Evolutionary conservation across 2,113 vertebrate genomes (phyloP).

Genomic region (Melanocharis versteri): DNA sequence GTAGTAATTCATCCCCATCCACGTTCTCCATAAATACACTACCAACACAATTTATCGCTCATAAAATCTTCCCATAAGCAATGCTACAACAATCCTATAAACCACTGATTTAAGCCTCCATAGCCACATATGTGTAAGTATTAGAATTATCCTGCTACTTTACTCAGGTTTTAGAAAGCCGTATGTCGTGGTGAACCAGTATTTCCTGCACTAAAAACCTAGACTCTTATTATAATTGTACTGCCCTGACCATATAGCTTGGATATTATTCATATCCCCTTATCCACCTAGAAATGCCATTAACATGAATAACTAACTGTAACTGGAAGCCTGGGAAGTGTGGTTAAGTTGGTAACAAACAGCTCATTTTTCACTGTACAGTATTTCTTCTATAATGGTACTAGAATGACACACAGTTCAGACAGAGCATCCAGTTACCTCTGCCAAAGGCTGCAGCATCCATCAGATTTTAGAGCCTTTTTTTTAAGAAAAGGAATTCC

Average conservation of each 20-base stretch:
- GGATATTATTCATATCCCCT: neutral
- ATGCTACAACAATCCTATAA: neutral
- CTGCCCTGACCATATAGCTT: neutral
- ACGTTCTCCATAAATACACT: neutral
- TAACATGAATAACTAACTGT: neutral
- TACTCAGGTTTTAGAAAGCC: neutral
- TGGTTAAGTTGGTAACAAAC: neutral
- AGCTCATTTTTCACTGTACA: neutral
- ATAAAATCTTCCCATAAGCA: neutral
- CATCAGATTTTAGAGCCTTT: neutral
- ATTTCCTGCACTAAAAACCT: neutral
- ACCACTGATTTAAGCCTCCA: neutral
- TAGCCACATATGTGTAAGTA: neutral
- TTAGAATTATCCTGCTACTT: neutral
- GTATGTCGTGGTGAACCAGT: neutral
- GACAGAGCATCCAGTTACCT: neutral
- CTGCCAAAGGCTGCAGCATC: neutral
- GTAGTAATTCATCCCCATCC: neutral
- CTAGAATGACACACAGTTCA: neutral
- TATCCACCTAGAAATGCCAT: neutral
- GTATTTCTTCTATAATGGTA: neutral
- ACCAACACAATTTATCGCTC: neutral
- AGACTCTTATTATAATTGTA: neutral
- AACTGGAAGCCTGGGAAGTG: neutral
- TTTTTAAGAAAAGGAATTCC: neutral